Evolutionary conservation across 2,888 invertebrate species (phyloP).

Genomic region (Lumbricus terrestris): DNA sequence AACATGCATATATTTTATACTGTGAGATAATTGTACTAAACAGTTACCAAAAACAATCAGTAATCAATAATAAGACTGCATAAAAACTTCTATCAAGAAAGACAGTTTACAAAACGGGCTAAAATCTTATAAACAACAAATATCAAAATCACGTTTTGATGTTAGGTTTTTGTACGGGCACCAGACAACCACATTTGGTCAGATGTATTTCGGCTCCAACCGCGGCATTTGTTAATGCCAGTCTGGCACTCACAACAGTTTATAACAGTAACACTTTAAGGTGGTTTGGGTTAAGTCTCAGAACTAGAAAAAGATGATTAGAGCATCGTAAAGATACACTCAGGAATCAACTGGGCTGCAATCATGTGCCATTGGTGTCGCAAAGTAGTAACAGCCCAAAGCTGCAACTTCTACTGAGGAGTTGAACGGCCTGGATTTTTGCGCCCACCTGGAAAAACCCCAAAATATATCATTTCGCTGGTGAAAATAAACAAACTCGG

Average conservation of each 20-base stretch:
- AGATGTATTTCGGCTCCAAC: neutral
- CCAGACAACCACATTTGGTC: neutral
- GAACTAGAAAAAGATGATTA: neutral
- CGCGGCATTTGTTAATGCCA: neutral
- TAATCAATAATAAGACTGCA: neutral
- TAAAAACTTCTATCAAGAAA: neutral
- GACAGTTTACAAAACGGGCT: neutral
- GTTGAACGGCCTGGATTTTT: neutral
- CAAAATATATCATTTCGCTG: neutral
- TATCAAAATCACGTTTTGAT: neutral
- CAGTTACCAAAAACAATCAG: neutral
- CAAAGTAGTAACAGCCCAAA: neutral
- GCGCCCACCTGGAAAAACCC: neutral
- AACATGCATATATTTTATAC: neutral
- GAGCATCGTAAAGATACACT: neutral
- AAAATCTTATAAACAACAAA: neutral
- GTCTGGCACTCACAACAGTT: neutral
- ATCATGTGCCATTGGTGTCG: neutral
- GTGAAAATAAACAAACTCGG: neutral
- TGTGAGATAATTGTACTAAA: neutral
- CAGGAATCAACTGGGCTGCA: neutral
- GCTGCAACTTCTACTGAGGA: neutral
- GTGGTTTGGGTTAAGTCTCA: neutral
- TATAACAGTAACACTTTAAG: neutral
- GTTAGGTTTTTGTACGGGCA: slow-evolving; percentile 3